A percentile compares a stretch with the other conserved stretches of the same genome.
These are phyloP conservation scores for Salpingus planirostris DNA, from an alignment of 2,888 invertebrate genomes.

Conservation along the genomic window DNA sequence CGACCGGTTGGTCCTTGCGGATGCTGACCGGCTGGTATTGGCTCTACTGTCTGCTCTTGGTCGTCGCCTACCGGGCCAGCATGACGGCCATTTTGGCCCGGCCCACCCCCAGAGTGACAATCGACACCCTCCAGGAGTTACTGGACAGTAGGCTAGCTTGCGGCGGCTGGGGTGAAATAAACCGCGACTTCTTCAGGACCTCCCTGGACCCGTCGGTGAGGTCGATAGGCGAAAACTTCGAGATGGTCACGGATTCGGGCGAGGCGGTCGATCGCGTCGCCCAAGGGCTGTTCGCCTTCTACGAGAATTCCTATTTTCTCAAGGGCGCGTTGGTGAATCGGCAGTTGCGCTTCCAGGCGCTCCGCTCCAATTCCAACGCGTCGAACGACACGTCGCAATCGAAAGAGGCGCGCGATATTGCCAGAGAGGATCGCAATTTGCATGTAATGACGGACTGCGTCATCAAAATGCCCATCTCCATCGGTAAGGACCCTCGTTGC, in stretches of 20 bases:
- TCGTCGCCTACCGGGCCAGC: slow-evolving; percentile 73
- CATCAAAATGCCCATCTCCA: slow-evolving; percentile 69
- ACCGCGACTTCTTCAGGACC: slow-evolving; percentile 58
- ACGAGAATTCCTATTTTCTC: slow-evolving; percentile 66
- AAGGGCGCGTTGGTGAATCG: slow-evolving; percentile 55
- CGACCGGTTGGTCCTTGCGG: slow-evolving; percentile 70
- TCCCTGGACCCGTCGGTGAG: slow-evolving; percentile 60
- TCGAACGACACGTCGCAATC: slow-evolving; percentile 13
- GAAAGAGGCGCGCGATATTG: slow-evolving; percentile 14
- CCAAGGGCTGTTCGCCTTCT: slow-evolving; percentile 66
- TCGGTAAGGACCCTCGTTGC: slow-evolving; percentile 32
- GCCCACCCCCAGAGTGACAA: slow-evolving; percentile 69
- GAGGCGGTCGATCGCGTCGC: slow-evolving; percentile 59
- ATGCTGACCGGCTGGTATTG: slow-evolving; percentile 82
- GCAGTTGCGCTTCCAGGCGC: slow-evolving; percentile 38
- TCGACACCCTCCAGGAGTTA: slow-evolving; percentile 65
- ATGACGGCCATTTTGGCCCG: slow-evolving; percentile 78
- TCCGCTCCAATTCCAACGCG: slow-evolving; percentile 15
- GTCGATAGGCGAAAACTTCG: slow-evolving; percentile 58
- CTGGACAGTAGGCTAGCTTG: slow-evolving; percentile 56
- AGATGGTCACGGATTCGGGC: slow-evolving; percentile 52
- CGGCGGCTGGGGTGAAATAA: slow-evolving; percentile 66
- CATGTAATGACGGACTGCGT: slow-evolving; percentile 79
- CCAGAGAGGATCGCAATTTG: slow-evolving; percentile 42
- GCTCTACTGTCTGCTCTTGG: slow-evolving; percentile 72